Conservation (phyloP, 2,797 vertebrate species). For the Heterohyrax brucei region DNA sequence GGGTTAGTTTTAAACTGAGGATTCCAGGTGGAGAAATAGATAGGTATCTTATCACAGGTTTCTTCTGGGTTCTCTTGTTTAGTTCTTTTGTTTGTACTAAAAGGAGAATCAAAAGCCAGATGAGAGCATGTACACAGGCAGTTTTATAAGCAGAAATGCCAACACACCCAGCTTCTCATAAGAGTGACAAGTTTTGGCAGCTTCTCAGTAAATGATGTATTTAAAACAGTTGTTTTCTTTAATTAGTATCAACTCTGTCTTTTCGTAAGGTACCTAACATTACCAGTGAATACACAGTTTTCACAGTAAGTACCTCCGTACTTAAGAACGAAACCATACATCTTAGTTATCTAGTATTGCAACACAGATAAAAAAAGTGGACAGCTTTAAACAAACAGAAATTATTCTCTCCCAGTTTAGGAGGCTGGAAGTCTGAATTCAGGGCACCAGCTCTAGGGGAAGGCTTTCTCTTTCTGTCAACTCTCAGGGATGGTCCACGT, state of each 20-base stretch:
- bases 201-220: conserved; percentile 53
- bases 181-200: neutral
- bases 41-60: neutral
- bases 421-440: too few relatives aligned
- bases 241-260: conserved; percentile 27
- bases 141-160: conserved; percentile 33
- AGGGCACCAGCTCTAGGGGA: too few relatives aligned
- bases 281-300: neutral
- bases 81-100: neutral
- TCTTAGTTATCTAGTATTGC: too few relatives aligned
- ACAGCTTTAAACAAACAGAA: too few relatives aligned
- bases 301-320: neutral
- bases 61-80: neutral
- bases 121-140: conserved; percentile 18
- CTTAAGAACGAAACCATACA: neutral
- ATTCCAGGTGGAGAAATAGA: neutral
- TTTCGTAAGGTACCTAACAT: conserved; percentile 12
- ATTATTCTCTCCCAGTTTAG: too few relatives aligned
- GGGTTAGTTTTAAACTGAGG: neutral
- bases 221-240: neutral
- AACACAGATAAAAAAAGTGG: too few relatives aligned
- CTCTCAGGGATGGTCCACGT: too few relatives aligned
- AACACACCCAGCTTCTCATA: neutral
- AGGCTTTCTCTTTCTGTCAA: too few relatives aligned
- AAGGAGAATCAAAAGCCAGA: conserved; percentile 52